Percentiles rank a stretch among this genome's conserved stretches.
These are phyloP conservation scores for Butorides virescens DNA, from an alignment of 2,113 vertebrate genomes.

Conservation along the genomic window DNA sequence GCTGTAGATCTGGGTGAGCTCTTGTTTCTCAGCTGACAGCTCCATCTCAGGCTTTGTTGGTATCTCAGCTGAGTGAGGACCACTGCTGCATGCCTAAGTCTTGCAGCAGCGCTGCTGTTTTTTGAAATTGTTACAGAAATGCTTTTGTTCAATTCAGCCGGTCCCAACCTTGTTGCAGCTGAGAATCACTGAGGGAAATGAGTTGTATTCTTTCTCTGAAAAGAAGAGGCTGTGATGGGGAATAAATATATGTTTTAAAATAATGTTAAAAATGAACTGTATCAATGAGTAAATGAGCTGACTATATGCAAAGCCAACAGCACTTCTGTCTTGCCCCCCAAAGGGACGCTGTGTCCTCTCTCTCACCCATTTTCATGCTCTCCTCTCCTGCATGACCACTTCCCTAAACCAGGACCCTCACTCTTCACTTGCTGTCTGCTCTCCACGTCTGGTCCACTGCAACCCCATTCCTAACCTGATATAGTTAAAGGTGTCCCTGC, in stretches of 20 bases:
- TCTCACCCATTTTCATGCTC: not conserved
- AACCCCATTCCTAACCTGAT: not conserved
- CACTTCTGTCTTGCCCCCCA: not conserved
- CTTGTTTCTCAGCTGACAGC: not conserved
- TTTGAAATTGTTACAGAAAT: not conserved
- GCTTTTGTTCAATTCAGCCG: not conserved
- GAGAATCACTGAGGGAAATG: not conserved
- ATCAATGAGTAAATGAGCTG: not conserved
- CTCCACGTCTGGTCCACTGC: not conserved
- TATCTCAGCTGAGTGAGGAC: not conserved
- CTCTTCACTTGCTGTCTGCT: not conserved
- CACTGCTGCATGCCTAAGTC: not conserved
- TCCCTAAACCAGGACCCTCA: not conserved
- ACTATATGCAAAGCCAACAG: not conserved
- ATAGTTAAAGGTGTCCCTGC: too few relatives aligned
- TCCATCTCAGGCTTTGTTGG: not conserved
- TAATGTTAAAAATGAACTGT: not conserved
- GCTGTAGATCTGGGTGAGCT: not conserved
- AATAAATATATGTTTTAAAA: not conserved
- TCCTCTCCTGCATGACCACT: not conserved
- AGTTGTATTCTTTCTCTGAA: not conserved
- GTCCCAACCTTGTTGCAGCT: not conserved
- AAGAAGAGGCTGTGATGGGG: not conserved
- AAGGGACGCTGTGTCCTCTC: not conserved
- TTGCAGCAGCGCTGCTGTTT: not conserved